A percentile compares a stretch with the other conserved stretches of the same genome.
These are phyloP conservation scores for Acropternis orthonyx DNA, from an alignment of 2,797 vertebrate genomes.

Conservation along the genomic window DNA sequence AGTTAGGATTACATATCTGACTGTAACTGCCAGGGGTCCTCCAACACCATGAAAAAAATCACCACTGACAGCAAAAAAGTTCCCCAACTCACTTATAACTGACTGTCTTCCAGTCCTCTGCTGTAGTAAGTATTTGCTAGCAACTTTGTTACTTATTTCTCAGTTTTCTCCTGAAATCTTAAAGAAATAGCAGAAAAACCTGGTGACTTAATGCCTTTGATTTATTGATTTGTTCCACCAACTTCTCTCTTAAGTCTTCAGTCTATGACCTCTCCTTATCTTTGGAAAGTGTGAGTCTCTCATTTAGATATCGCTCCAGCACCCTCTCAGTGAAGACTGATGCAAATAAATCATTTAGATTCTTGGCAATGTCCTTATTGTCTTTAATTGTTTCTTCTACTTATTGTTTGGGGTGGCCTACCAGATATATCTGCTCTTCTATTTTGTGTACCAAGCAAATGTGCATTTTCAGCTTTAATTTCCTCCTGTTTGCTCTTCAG, in stretches of 20 bases:
- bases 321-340: slow-evolving; percentile 34
- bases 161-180: slow-evolving; percentile 27
- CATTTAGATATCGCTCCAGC: slow-evolving; percentile 31
- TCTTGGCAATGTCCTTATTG: slow-evolving; percentile 44
- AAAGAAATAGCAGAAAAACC: slow-evolving; percentile 12
- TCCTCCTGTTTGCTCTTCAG: background rate
- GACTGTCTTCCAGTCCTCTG: slow-evolving; percentile 31
- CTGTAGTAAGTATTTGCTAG: slow-evolving; percentile 16
- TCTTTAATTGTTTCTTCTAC: slow-evolving; percentile 41
- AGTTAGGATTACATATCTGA: background rate
- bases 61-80: background rate
- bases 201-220: slow-evolving; percentile 34
- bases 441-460: background rate
- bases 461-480: slow-evolving; percentile 15
- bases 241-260: slow-evolving; percentile 20
- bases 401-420: background rate
- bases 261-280: slow-evolving; percentile 20
- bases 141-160: slow-evolving; percentile 21
- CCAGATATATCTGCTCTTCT: background rate
- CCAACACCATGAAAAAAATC: background rate
- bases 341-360: slow-evolving; percentile 67
- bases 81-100: background rate
- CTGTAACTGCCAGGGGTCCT: background rate
- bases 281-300: slow-evolving; percentile 39
- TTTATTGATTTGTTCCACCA: slow-evolving; percentile 40